Base-by-base conservation (phyloP, 2,888 invertebrate genomes). In the Polymixis flavicincta region DNA sequence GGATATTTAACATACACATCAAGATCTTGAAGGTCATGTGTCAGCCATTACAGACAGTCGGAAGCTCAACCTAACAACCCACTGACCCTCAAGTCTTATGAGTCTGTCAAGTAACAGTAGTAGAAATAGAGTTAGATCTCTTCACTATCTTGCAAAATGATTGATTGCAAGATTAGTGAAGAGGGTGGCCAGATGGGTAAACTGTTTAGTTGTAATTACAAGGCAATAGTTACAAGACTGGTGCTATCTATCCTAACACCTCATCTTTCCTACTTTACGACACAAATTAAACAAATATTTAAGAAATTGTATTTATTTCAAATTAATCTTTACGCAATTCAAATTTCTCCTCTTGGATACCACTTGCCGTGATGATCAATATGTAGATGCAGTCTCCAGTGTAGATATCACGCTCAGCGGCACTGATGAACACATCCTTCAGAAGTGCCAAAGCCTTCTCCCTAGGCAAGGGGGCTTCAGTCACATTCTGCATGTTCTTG, bases 381-480 rank as follows among this genome's bases (percentile, higher is more conserved):
- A 99, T 98, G 78, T 97, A 96, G 87, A 99, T 98, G 76, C 97
- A 97, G 96, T 99, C 99, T 67, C 99, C 99, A 76, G 99, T 99
- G 91, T 99, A 98, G 90, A 99, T 99, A 93, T 99, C 99, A 91
- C 99, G 97, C 93, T 99, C 99, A 2, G 99, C 99, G 7, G 99
- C 99, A 72, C 99, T 99, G 88, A 99, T 99, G 93, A 99, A 99
- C 0, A 99, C 98, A 96, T 99, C 99, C 90, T 99, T 99, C 60
- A 99, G 96, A 52, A 99, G 97, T 9, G 97, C 97, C 19, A 99
- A 93, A 0, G 99, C 99, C 89, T 98, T 98, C 73, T 99, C 99
- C 89, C 97, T 95, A 0, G 98, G 97, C 22, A 99, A 92, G 0
- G 98, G 97, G 2, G 96, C 97, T 63, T 96, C 95, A 2, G 95